Percentiles rank a stretch among this genome's conserved stretches.
Evolutionary conservation across 2,113 vertebrate genomes (phyloP).

Genomic region (Pandion haliaetus): DNA sequence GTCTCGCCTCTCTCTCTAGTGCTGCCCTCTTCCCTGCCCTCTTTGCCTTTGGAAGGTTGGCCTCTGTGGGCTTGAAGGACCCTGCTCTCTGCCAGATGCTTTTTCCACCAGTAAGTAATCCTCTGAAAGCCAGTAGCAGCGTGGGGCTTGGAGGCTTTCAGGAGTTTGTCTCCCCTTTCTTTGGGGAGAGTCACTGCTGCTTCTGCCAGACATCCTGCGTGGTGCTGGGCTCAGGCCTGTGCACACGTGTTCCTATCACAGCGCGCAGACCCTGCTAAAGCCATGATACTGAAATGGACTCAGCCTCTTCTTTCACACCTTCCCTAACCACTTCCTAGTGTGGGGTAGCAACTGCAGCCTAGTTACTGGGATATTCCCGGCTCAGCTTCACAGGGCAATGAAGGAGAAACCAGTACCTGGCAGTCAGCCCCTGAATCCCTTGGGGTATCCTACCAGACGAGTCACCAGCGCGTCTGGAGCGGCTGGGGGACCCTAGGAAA

Average conservation of each 20-base stretch:
- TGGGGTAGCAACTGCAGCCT: not conserved
- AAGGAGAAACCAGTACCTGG: not conserved
- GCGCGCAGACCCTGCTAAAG: not conserved
- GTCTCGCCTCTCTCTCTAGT: accelerated
- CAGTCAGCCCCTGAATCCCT: not conserved
- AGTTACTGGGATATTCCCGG: not conserved
- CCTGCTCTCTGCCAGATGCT: not conserved
- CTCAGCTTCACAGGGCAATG: not conserved
- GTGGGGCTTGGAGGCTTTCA: not conserved
- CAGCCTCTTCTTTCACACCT: not conserved
- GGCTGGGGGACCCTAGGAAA: not conserved
- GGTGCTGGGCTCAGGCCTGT: not conserved
- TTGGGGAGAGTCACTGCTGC: not conserved
- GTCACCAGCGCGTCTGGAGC: not conserved
- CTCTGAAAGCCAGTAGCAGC: not conserved
- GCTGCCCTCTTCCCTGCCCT: not conserved
- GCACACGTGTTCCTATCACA: accelerated
- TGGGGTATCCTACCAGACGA: not conserved
- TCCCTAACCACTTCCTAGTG: not conserved
- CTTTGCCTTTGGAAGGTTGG: not conserved
- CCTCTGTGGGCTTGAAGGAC: not conserved
- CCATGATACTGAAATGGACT: too few species aligned
- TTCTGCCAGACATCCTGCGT: not conserved
- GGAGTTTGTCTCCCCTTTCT: not conserved
- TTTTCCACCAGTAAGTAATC: not conserved